Base-by-base conservation (phyloP, 2,888 invertebrate genomes). In the Andrena flavipes region DNA sequence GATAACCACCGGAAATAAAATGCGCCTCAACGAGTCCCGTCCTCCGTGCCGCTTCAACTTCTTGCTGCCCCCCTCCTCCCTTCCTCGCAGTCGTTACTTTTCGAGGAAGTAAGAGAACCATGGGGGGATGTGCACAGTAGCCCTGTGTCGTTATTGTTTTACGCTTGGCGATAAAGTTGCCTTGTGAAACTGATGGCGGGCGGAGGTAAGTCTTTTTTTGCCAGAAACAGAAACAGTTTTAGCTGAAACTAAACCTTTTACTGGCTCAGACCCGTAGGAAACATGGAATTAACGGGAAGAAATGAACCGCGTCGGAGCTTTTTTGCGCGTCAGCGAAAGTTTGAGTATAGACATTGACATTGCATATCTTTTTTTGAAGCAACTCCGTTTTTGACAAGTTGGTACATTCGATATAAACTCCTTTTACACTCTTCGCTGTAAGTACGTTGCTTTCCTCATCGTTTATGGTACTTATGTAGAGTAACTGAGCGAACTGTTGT, bases 1-100 rank as follows among this genome's bases (percentile, higher is more conserved):
- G 75, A 72, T 81, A 76, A 82, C 71, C 71, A 8, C 30, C 75
- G 82, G 82, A 81, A 76, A 82, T 81, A 72, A 75, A 81, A 75
- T 64, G 71, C 82, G 65, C 81, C 75, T 78, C 79, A 65, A 80
- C 80, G 70, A 79, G 60, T 10, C 33, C 13, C 54, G 54, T 51
- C 30, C 60, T 60, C 35, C 48, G 65, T 80, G 70, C 64, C 30
- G 23, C 42, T 51, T 49, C 42, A 29, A 64, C 29, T 49, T 77
- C 35, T 63, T 68, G 42, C 29, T 10, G 4, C 54, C 16, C 0
- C n/a, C 30, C 30, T 0, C 2, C 30, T 29, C 0, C 10, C 29
- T 8, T 10, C n/a, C 26, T 48, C 8, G 6, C 16, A 2, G 56
- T 35, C 48, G 62, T 48, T 63, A 10, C n/a, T 56, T 63, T 59